A percentile compares a stretch with the other conserved stretches of the same genome.
These are phyloP conservation scores for Petroica traversi DNA, from an alignment of 2,113 vertebrate species.

Conservation along the genomic window DNA sequence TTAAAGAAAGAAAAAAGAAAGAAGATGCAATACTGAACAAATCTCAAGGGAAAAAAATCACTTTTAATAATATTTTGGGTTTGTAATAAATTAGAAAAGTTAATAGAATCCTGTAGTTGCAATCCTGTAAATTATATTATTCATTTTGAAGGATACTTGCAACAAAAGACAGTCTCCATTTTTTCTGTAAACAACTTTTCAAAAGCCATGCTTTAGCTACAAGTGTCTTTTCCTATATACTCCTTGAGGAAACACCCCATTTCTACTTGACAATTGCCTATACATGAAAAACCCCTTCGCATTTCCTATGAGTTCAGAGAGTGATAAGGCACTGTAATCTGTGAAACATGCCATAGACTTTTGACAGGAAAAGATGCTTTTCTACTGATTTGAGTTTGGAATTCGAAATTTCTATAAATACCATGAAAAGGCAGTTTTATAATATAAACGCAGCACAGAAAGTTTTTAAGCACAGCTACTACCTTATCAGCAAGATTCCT, in stretches of 20 bases:
- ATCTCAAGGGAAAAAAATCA: background rate
- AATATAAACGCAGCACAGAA: background rate
- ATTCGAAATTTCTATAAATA: background rate
- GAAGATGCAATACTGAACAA: background rate
- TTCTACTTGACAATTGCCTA: background rate
- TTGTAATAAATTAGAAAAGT: background rate
- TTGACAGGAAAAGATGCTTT: background rate
- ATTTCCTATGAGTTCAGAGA: background rate
- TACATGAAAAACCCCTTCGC: background rate
- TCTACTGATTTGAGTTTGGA: background rate
- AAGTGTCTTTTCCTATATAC: background rate
- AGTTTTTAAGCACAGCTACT: background rate
- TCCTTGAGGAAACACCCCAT: background rate
- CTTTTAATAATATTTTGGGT: background rate
- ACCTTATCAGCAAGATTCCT: background rate
- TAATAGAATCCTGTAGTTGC: background rate
- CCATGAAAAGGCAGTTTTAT: background rate
- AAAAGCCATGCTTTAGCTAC: background rate
- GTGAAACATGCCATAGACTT: background rate
- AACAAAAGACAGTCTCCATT: background rate
- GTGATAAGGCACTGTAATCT: background rate
- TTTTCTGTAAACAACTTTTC: background rate
- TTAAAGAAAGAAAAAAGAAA: background rate
- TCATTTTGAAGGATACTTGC: background rate
- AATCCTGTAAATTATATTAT: background rate